Conservation (phyloP, 2,888 invertebrate species). For the Dryobota labecula region DNA sequence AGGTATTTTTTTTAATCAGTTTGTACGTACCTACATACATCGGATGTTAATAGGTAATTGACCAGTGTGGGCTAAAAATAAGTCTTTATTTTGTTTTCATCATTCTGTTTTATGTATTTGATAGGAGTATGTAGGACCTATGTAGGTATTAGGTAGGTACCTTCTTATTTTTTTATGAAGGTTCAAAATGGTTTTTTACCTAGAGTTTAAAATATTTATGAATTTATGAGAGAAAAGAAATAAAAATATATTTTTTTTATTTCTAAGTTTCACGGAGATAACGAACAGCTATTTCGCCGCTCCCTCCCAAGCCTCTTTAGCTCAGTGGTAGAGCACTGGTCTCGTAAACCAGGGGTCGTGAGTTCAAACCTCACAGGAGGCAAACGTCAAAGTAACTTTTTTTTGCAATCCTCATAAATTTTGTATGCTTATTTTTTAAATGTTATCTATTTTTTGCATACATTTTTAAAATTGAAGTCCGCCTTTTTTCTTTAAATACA, state of each 20-base stretch:
- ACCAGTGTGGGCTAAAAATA: background rate
- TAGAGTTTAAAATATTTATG: background rate
- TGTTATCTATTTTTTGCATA: background rate
- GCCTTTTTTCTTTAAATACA: background rate
- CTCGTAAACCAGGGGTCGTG: conserved; percentile 96
- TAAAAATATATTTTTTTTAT: background rate
- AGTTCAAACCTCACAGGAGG: conserved; percentile 88
- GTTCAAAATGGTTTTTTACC: background rate
- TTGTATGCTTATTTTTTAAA: conserved; percentile 10
- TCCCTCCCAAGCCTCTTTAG: conserved; percentile 91
- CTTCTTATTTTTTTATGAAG: too few species aligned
- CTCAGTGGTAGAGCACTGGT: conserved; percentile 96
- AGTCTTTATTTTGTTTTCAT: too few species aligned
- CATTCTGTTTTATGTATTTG: background rate
- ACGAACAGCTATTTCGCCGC: conserved; percentile 65
- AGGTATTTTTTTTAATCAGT: background rate
- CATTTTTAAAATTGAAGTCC: background rate
- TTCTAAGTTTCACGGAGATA: background rate
- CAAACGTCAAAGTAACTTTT: conserved; percentile 49
- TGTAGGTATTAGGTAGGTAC: too few species aligned
- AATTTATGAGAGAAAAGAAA: background rate
- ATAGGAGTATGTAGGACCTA: too few species aligned
- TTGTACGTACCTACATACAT: too few species aligned
- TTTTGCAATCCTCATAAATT: conserved; percentile 34
- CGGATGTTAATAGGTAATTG: too few species aligned